Evolutionary conservation across 2,113 vertebrate genomes (phyloP).

Genomic region (Hylia prasina): DNA sequence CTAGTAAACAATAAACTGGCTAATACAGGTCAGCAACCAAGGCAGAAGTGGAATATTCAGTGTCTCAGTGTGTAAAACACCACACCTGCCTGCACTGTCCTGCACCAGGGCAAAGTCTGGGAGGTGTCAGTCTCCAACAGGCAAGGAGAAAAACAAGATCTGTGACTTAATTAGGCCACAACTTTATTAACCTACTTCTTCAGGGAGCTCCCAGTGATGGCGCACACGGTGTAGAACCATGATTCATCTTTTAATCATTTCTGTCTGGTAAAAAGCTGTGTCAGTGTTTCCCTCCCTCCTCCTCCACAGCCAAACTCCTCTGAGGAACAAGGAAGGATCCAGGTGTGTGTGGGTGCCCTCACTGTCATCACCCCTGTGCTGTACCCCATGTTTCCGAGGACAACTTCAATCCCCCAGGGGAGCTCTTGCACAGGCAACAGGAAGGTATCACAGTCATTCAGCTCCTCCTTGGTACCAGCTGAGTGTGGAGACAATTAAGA

Average conservation of each 20-base stretch:
- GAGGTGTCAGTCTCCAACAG: not conserved
- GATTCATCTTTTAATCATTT: conserved; percentile 39
- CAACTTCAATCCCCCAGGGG: not conserved
- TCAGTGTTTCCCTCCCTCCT: not conserved
- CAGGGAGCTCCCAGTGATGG: not conserved
- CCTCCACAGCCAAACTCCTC: not conserved
- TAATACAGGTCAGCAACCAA: not conserved
- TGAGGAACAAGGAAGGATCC: not conserved
- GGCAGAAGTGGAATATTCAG: not conserved
- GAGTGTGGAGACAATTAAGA: not conserved
- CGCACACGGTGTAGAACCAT: not conserved
- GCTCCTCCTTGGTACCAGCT: not conserved
- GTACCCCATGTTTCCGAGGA: not conserved
- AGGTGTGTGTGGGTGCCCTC: not conserved
- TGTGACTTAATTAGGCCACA: conserved; percentile 24
- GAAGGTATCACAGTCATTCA: not conserved
- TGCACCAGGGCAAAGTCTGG: not conserved
- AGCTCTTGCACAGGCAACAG: not conserved
- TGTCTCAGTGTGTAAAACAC: not conserved
- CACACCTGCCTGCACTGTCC: not conserved
- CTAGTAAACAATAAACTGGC: not conserved
- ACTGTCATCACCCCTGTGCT: not conserved
- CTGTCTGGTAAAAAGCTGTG: not conserved
- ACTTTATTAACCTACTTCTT: conserved; percentile 40
- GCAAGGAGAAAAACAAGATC: not conserved